Percentiles rank a stretch among this genome's conserved stretches.
Conservation (phyloP, 2,797 vertebrate genomes). For the Notoglanidium macrostoma region DNA sequence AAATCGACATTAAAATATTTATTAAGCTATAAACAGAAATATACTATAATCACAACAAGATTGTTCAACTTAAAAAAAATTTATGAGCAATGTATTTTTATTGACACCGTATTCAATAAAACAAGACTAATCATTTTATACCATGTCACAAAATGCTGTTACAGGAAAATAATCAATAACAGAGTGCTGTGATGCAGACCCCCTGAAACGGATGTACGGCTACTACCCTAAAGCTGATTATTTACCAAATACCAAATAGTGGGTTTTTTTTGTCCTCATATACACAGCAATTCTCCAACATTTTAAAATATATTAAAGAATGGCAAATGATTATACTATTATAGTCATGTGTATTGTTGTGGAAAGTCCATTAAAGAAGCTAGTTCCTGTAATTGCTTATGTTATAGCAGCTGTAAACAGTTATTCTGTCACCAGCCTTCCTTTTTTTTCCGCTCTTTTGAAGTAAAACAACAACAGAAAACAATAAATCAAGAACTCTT, state of each 20-base stretch:
- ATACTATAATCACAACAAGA: too few relatives aligned
- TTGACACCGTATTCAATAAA: background rate
- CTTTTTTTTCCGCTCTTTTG: background rate
- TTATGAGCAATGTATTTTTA: background rate
- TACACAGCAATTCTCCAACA: background rate
- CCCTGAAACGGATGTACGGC: background rate
- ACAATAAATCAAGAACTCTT: background rate
- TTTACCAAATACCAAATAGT: background rate
- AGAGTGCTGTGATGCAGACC: background rate
- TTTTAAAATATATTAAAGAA: background rate
- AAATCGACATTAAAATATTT: background rate
- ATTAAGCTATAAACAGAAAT: background rate
- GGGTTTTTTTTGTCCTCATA: background rate
- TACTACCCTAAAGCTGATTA: background rate
- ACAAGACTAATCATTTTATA: background rate
- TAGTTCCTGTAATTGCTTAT: background rate
- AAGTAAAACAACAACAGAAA: background rate
- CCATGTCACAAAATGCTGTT: background rate
- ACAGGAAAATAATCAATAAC: background rate
- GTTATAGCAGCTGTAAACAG: background rate
- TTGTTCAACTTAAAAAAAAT: too few relatives aligned
- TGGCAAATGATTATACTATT: background rate
- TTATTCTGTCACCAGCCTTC: background rate
- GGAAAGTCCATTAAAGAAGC: background rate
- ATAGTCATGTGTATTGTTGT: background rate